phyloP scores from a whole-genome alignment of 2,797 vertebrate genomes.

The Clarias platycephalus region DNA sequence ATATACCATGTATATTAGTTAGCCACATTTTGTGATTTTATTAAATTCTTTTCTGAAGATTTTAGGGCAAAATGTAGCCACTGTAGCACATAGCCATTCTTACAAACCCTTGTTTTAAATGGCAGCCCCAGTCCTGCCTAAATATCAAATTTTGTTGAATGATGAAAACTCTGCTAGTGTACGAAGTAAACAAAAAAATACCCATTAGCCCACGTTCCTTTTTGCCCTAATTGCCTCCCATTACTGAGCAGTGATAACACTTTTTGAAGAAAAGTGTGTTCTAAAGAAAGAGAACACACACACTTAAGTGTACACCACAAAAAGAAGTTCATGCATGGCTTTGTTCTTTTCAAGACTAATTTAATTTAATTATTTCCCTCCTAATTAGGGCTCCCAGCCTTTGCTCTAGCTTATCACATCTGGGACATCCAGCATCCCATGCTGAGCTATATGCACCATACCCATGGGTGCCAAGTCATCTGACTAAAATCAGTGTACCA shows the following conservation, averaged over 20 bases:
- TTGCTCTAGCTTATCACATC: slow-evolving; percentile 37
- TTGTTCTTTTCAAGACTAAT: slow-evolving; percentile 48
- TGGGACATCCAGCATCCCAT: slow-evolving; percentile 14
- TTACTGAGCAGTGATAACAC: not conserved
- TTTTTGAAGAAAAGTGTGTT: not conserved
- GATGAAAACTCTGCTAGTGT: not conserved
- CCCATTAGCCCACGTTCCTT: not conserved
- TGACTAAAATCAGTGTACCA: slow-evolving; percentile 24
- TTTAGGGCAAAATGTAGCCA: not conserved
- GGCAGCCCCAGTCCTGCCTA: not conserved
- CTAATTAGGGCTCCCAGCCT: slow-evolving; percentile 43
- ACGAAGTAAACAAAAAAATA: not conserved
- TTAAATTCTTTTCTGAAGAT: not conserved
- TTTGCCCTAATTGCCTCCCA: slow-evolving; percentile 7
- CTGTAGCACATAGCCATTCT: not conserved
- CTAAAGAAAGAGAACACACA: slow-evolving; percentile 16
- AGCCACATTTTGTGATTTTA: not conserved
- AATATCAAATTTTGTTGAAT: not conserved
- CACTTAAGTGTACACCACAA: slow-evolving; percentile 30
- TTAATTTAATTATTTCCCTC: slow-evolving; percentile 49
- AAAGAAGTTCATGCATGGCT: slow-evolving; percentile 37
- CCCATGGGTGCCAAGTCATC: slow-evolving; percentile 13
- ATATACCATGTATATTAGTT: not conserved
- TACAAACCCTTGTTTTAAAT: not conserved
- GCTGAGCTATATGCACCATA: slow-evolving; percentile 13